A percentile compares a stretch with the other conserved stretches of the same genome.
Conservation (phyloP, 2,888 invertebrate genomes). For the Agrochola circellaris region DNA sequence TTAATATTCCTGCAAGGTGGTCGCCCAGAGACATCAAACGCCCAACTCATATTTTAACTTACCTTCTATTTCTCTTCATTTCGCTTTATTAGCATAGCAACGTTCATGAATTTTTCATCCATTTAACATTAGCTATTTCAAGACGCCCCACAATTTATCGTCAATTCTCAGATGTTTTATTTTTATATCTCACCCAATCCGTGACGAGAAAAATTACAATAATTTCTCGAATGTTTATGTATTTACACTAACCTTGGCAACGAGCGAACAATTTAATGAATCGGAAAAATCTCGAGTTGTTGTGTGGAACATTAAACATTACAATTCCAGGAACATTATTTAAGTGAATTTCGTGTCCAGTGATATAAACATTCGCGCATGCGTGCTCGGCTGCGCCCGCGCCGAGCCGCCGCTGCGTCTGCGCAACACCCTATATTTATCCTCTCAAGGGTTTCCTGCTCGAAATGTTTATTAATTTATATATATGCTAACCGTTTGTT, state of each 20-base stretch:
- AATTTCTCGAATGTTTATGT: constrained; percentile 51
- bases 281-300: constrained; percentile 66
- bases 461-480: constrained; percentile 87
- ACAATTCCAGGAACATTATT: constrained; percentile 71
- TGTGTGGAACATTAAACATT: constrained; percentile 69
- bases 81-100: constrained; percentile 43
- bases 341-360: constrained; percentile 79
- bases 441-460: constrained; percentile 87
- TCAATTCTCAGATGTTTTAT: constrained; percentile 53
- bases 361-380: constrained; percentile 83
- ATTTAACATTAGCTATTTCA: constrained; percentile 48
- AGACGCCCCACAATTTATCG: constrained; percentile 41
- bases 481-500: constrained; percentile 85
- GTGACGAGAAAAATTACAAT: constrained; percentile 54
- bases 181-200: constrained; percentile 41
- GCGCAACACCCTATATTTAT: constrained; percentile 86
- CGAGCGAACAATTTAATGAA: constrained; percentile 67
- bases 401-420: constrained; percentile 82
- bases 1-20: constrained; percentile 61
- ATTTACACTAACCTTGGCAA: constrained; percentile 70
- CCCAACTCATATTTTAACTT: constrained; percentile 54
- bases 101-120: constrained; percentile 41
- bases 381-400: constrained; percentile 67
- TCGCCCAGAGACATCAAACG: constrained; percentile 49
- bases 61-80: constrained; percentile 41